phyloP scores from a whole-genome alignment of 2,888 invertebrate species.

The Actias luna region DNA sequence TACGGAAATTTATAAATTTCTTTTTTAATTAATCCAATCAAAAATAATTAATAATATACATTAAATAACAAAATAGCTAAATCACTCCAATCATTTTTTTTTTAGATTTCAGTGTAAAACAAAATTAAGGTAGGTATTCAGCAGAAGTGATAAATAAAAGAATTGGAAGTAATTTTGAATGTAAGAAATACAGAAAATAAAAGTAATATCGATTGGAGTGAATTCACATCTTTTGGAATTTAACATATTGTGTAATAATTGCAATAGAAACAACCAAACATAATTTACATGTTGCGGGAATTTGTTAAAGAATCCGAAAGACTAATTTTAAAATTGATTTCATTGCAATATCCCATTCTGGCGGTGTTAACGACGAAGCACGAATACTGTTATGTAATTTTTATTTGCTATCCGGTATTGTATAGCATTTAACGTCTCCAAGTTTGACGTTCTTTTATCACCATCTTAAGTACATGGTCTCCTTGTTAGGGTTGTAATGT shows the following conservation, averaged over 20 bases:
- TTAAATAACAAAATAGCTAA: conserved; percentile 10
- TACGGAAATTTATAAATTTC: conserved; percentile 18
- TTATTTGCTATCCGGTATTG: conserved; percentile 28
- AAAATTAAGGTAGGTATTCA: background rate
- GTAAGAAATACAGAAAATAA: background rate
- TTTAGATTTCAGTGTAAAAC: background rate
- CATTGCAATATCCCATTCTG: conserved; percentile 74
- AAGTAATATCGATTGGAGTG: conserved; percentile 7
- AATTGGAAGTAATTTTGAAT: background rate
- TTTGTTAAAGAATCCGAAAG: conserved; percentile 27
- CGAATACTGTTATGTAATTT: conserved; percentile 74
- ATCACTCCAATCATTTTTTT: conserved; percentile 6
- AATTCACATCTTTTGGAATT: conserved; percentile 22
- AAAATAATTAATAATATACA: conserved; percentile 14
- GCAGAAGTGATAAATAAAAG: background rate
- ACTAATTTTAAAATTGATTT: conserved; percentile 35
- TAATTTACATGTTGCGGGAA: conserved; percentile 20
- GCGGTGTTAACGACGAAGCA: conserved; percentile 73
- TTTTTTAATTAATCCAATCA: background rate
- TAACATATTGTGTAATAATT: conserved; percentile 16
- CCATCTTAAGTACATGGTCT: conserved; percentile 71
- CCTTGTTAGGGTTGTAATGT: conserved; percentile 69
- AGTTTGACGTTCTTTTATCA: conserved; percentile 44
- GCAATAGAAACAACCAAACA: conserved; percentile 26
- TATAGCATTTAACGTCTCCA: conserved; percentile 33